A percentile compares a stretch with the other conserved stretches of the same genome.
These are phyloP conservation scores for Kryphioiulus occultus DNA, from an alignment of 2,888 invertebrate species.

Conservation along the genomic window DNA sequence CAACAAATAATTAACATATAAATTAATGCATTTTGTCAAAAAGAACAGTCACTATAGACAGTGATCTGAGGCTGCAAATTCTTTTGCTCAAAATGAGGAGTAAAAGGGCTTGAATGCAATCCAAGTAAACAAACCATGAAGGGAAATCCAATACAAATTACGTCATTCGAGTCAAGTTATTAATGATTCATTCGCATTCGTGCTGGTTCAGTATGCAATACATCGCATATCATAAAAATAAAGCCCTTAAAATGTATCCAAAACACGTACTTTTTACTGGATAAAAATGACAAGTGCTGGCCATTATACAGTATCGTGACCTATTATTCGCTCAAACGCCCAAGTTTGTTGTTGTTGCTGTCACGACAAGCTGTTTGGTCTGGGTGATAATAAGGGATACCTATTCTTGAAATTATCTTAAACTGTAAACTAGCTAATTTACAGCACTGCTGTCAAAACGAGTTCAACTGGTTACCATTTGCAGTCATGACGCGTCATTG, in stretches of 20 bases:
- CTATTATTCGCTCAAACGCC: conserved; percentile 3
- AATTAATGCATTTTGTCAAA: too few relatives aligned
- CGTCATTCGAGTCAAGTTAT: neutral
- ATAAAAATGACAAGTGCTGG: neutral
- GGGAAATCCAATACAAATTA: neutral
- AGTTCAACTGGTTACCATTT: neutral
- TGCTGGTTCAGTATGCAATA: neutral
- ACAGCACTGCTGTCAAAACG: neutral
- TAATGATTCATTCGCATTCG: neutral
- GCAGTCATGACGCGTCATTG: neutral
- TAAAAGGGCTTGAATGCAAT: neutral
- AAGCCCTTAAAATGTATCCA: neutral
- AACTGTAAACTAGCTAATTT: neutral
- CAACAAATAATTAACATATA: too few relatives aligned
- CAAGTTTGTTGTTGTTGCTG: neutral
- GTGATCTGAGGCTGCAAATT: too few relatives aligned
- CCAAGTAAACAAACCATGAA: neutral
- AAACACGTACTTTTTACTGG: neutral
- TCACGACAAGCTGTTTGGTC: neutral
- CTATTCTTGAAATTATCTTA: neutral
- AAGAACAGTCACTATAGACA: too few relatives aligned
- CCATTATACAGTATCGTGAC: neutral
- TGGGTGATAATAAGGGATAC: neutral
- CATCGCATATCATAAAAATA: neutral
- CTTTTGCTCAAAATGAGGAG: neutral